Evolutionary conservation across 1,140 invertebrate genomes (phyloP), one percentile per base, ranked within the genome.

Genomic region (Scylla paramamosain): DNA sequence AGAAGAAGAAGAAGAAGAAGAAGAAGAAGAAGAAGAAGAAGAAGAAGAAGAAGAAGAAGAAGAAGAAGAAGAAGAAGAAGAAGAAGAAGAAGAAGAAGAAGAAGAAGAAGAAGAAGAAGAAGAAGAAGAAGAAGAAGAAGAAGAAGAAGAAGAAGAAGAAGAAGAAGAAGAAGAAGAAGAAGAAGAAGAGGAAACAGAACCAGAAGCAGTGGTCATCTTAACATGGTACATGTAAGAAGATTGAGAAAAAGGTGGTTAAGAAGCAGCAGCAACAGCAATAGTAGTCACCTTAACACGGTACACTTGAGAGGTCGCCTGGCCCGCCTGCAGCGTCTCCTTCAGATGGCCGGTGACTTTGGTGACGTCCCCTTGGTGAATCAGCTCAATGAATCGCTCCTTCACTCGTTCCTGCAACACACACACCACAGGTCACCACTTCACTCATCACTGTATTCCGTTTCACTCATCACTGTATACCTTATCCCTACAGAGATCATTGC

Each of bases 281-380:
- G 25, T 20, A 77, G 67, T 77, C 52, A 95, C 95, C 95, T 95
- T 95, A 89, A 95, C 92, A 59, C 95, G 59, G 52, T 95, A 95
- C 84, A 91, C 92, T 29, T 93, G 95, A 10, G 92, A 95, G 6
- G 87, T 93, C 29, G 95, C 95, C 52, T 95, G 95, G 59, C 92
- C 92, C 12, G 86, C 82, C 52, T 95, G 92, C 88, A 95, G 83
- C 29, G 95, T 93, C 91, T 95, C 95, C 84, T 77, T 39, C n/a
- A 95, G 88, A 46, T 95, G 95, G 82, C 92, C 95, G 12, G 48
- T 93, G 12, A 95, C 95, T 59, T 93, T 95, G 46, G 86, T 89
- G 39, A 95, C 48, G 52, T 95, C 95, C 28, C 91, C 95, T 84
- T 28, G 67, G 39, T 39, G 87, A 39, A 93, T 93, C 39, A 93